Conservation (phyloP, 2,888 invertebrate species). For the Galerucella calmariensis region DNA sequence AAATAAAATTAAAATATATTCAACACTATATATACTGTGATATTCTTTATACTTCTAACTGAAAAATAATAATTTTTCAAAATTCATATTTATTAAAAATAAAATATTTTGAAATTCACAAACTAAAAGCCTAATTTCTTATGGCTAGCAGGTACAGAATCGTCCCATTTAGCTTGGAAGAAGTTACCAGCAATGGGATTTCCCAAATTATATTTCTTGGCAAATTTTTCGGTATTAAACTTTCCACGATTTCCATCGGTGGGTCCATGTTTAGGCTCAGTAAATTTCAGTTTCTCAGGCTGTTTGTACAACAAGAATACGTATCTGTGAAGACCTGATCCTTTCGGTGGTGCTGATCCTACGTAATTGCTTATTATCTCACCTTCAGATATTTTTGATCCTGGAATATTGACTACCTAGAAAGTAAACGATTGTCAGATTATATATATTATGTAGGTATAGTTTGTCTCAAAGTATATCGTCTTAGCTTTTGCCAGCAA, state of each 20-base stretch:
- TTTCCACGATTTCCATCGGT: constrained; percentile 69
- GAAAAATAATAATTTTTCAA: background rate
- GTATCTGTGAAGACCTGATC: constrained; percentile 78
- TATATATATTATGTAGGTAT: too few species aligned
- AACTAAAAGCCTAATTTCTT: constrained; percentile 35
- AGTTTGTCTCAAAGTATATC: too few species aligned
- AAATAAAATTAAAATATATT: background rate
- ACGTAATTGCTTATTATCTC: constrained; percentile 74
- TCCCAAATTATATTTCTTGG: constrained; percentile 70
- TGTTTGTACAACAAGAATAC: constrained; percentile 79
- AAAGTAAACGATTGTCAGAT: constrained; percentile 4
- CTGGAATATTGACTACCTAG: constrained; percentile 74
- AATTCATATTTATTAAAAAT: background rate
- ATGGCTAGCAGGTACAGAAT: constrained; percentile 32
- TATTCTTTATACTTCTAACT: background rate
- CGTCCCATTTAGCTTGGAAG: constrained; percentile 63
- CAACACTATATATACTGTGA: background rate
- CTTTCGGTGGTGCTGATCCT: constrained; percentile 78
- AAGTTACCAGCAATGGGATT: constrained; percentile 73
- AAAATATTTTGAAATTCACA: background rate
- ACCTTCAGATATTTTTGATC: constrained; percentile 71
- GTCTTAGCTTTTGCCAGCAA: too few species aligned
- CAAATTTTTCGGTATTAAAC: constrained; percentile 69
- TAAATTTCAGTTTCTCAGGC: constrained; percentile 64
- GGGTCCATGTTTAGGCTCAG: constrained; percentile 63